A percentile compares a stretch with the other conserved stretches of the same genome.
Evolutionary conservation across 2,888 invertebrate species (phyloP).

Genomic region (Liodrosophila aerea): DNA sequence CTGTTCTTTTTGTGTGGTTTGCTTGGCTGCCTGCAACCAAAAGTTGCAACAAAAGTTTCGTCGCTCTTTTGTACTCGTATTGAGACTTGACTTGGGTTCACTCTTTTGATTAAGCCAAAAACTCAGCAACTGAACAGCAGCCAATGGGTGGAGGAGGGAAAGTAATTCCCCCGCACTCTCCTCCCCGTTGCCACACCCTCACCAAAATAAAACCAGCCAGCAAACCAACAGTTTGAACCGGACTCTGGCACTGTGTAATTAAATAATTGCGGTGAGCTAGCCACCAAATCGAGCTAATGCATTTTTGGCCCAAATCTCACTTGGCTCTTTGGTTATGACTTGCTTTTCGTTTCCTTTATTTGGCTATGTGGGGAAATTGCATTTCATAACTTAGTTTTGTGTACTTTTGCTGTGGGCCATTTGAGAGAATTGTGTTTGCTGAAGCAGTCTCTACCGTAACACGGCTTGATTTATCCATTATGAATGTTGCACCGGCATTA

Average conservation of each 20-base stretch:
- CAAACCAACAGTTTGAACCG: conserved; percentile 3
- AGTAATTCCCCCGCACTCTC: no score
- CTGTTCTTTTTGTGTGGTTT: conserved; percentile 34
- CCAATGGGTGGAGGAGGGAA: no score
- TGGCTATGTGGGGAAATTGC: conserved; percentile 55
- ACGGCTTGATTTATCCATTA: conserved; percentile 17
- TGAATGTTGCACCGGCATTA: no score
- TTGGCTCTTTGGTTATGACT: conserved; percentile 46
- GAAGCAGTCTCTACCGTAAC: conserved; percentile 22
- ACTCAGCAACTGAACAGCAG: conserved; percentile 14
- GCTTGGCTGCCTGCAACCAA: conserved; percentile 59
- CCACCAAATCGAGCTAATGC: conserved; percentile 69
- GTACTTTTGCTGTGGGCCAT: conserved; percentile 39
- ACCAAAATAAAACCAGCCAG: not conserved
- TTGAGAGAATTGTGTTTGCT: conserved; percentile 26
- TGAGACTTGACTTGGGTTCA: conserved; percentile 33
- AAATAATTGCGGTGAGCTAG: conserved; percentile 70
- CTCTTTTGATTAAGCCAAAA: conserved; percentile 63
- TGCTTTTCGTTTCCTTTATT: conserved; percentile 47
- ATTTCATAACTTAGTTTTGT: conserved; percentile 61
- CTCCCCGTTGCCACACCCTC: not conserved
- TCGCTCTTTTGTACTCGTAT: conserved; percentile 51
- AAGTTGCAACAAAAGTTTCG: conserved; percentile 69
- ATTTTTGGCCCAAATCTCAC: conserved; percentile 59
- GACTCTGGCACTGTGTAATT: conserved; percentile 64